Evolutionary conservation across 2,888 invertebrate species (phyloP), one percentile per base, ranked within the genome.

Genomic region (Pristionchus maxplancki): DNA sequence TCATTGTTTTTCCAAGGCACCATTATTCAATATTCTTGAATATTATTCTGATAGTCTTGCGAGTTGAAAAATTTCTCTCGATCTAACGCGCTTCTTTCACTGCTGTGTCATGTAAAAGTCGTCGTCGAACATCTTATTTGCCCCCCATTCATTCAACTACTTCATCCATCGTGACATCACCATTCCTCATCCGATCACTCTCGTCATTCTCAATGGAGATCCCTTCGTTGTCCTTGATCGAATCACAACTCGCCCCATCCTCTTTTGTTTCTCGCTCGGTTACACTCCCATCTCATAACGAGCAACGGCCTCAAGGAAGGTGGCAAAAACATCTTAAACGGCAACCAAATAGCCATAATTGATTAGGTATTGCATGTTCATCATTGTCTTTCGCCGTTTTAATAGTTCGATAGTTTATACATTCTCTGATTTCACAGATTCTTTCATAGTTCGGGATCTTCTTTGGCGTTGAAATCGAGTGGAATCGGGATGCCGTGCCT

Each of bases 401-500:
- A 24, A 37, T 74, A 20, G 37, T 20, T 74, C 34, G 40, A 40
- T 40, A 74, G 28, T 64, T 64, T 31, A 64, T 64, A 28, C 64
- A 64, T 31, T 64, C 17, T 64, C 28, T 31, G 11, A 64, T 28
- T 15, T 64, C 24, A 64, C 17, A 31, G 28, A 64, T 34, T n/a
- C 15, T 64, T 64, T 74, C 40, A 74, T 20, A 74, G 13, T 24
- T 74, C 24, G 20, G 37, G 0, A 24, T 74, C 71, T 24, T 74
- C 40, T 4, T n/a, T 11, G 34, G 40, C 71, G 24, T 74, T 74
- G 71, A 20, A 74, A n/a, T n/a, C 1, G 20, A 15, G 40, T 37
- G 85, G 85, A 67, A 86, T 40, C 17, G 1, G 37, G 3, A 67
- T 48, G 40, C 85, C 85, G 67, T 86, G 67, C 48, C 85, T 86